A percentile compares a stretch with the other conserved stretches of the same genome.
These are phyloP conservation scores for Nemapogon koenigi DNA, from an alignment of 2,888 invertebrate genomes.

Conservation along the genomic window DNA sequence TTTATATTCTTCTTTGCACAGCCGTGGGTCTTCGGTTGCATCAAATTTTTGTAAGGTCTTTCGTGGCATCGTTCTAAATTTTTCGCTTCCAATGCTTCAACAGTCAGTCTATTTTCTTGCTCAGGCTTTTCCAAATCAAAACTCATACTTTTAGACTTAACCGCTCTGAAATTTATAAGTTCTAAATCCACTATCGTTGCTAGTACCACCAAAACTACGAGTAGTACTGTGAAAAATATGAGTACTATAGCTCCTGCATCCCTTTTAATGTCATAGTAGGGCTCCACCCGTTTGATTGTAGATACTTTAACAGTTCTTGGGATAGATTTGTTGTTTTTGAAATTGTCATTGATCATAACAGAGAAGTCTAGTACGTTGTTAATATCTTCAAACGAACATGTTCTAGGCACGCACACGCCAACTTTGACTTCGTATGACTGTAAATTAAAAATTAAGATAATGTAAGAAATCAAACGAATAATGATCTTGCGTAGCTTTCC, in stretches of 20 bases:
- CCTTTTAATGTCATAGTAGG: slow-evolving; percentile 26
- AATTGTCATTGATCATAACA: slow-evolving; percentile 45
- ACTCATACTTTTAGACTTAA: slow-evolving; percentile 32
- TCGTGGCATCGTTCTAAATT: slow-evolving; percentile 6
- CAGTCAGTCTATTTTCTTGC: slow-evolving; percentile 15
- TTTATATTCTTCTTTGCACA: slow-evolving; percentile 22
- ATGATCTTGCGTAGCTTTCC: too few species aligned
- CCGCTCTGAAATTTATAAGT: slow-evolving; percentile 28
- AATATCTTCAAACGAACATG: slow-evolving; percentile 46
- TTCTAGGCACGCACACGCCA: slow-evolving; percentile 54
- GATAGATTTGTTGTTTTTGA: slow-evolving; percentile 36
- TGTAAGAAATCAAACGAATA: too few species aligned
- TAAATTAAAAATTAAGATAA: slow-evolving; percentile 18
- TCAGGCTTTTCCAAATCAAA: slow-evolving; percentile 41
- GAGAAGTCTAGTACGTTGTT: slow-evolving; percentile 52
- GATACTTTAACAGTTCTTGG: slow-evolving; percentile 35
- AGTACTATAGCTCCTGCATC: slow-evolving; percentile 37
- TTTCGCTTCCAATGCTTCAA: slow-evolving; percentile 11
- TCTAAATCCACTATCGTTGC: slow-evolving; percentile 55
- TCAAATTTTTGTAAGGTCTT: slow-evolving; percentile 1
- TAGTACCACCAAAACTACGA: slow-evolving; percentile 31
- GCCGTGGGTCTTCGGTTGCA: slow-evolving; percentile 14
- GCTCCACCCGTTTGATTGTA: slow-evolving; percentile 31
- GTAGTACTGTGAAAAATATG: slow-evolving; percentile 29
- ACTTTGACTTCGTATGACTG: slow-evolving; percentile 42